Base-by-base conservation (phyloP, 2,797 vertebrate genomes). In the Pygocentrus nattereri region DNA sequence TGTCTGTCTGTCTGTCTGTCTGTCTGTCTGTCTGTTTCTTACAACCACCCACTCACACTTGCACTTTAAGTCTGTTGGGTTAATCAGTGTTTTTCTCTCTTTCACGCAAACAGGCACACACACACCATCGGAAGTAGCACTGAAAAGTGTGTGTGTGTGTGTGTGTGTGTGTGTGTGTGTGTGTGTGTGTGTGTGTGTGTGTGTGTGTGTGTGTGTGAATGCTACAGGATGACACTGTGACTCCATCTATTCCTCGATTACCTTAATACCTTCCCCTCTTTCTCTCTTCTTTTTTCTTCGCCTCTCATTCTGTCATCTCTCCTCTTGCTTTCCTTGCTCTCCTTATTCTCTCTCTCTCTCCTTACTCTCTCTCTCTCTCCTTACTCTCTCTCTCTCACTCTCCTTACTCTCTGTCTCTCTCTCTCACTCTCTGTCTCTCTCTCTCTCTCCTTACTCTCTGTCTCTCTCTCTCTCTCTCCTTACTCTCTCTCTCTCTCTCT, bases 351-450 rank as follows among this genome's bases (percentile, higher is more conserved):
- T 98, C 23, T 25, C 23, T 65, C 44, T 54, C 34, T 30, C 27
- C 85, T 87, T 76, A 76, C 74, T 78, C 81, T 72, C 64, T 76
- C 81, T 70, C 83, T 61, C 83, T 75, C 70, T 82, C 67, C 85
- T 41, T 82, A 85, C 86, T 85, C 76, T 93, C 98, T 56, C 59
- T 56, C 68, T 49, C 59, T 34, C 30, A 21, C 84, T 87, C 76
- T 75, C 65, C 78, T 47, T n/a, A 27, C 74, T 78, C 81, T 72
- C 64, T 76, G 80, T 70, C 83, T 61, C 82, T 74, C 70, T 84
- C 67, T 85, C 41, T 82, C 85, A 86, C 84, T 76, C 94, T 98
- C 56, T 59, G 64, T 6, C 6, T 41, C 54, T 34, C 30, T 27
- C 84, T 87, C 76, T 76, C 75, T 81, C 70, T 82, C 59, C 83